phyloP scores from a whole-genome alignment of 2,113 vertebrate species.

The Leiothrix lutea region DNA sequence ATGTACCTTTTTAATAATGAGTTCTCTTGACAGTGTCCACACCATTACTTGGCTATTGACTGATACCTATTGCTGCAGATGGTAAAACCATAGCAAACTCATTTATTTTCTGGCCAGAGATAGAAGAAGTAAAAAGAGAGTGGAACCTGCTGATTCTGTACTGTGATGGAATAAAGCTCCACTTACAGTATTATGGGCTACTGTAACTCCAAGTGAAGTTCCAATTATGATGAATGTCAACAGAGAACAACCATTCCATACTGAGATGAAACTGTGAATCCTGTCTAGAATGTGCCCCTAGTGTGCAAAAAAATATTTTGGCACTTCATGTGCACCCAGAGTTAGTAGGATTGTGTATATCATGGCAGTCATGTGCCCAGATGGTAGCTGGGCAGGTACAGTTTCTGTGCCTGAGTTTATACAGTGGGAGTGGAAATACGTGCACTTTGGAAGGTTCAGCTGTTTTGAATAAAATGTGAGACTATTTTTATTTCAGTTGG shows the following conservation, averaged over 20 bases:
- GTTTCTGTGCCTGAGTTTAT: background rate
- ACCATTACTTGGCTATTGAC: conserved; percentile 39
- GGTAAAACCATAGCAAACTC: conserved; percentile 36
- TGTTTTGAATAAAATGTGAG: background rate
- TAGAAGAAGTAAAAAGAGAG: conserved; percentile 13
- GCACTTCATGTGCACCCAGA: background rate
- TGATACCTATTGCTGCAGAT: conserved; percentile 45
- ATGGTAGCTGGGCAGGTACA: background rate
- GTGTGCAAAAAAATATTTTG: background rate
- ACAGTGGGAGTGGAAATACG: background rate
- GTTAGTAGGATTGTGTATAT: background rate
- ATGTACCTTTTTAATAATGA: conserved; percentile 57
- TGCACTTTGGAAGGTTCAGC: background rate
- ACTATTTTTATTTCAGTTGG: background rate
- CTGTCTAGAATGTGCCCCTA: background rate
- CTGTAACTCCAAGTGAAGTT: background rate
- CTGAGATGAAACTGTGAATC: background rate
- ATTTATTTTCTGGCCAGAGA: conserved; percentile 31
- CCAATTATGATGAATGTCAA: background rate
- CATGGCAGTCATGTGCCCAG: background rate
- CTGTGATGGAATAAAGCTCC: background rate
- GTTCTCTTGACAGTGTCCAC: conserved; percentile 51
- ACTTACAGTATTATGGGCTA: background rate
- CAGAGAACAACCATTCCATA: background rate
- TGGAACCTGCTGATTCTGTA: background rate